Evolutionary conservation across 1,140 invertebrate species (phyloP), one percentile per base, ranked within the genome.

Genomic region (Heliothis subflexa): DNA sequence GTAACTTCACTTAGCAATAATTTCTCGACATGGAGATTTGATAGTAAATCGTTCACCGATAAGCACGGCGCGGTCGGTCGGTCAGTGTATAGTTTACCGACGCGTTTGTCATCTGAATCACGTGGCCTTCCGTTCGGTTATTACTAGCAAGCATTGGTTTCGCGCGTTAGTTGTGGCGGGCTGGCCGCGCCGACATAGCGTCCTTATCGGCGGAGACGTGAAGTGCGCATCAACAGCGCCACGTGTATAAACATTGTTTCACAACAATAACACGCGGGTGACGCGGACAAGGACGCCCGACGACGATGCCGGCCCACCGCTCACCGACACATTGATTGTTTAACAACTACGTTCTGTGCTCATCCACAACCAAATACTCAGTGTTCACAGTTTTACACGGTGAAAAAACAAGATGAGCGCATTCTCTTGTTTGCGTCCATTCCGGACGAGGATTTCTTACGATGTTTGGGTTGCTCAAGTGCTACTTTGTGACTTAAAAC

Each of bases 201-300:
- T 90, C 86, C 86, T 89, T 88, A 88, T 88, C 88, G 86, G 62
- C 85, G 86, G 78, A 79, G 86, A 88, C 83, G 81, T 78, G 83
- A 85, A 87, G 85, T 85, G 70, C 88, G 87, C 86, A 88, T 86
- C 87, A 89, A 89, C 87, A 87, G 80, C 87, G 86, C 90, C 93
- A 93, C 91, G 93, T 94, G 93, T 91, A 89, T 89, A 92, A 91
- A 93, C 91, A 92, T 87, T 92, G 90, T 92, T 89, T 88, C 89
- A 91, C 89, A 91, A 93, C 89, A 91, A 92, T 86, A 89, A 91
- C 89, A 91, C 84, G 85, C 85, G 86, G 82, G 82, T 86, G 88
- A 90, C 88, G 88, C 85, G 86, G 70, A 76, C 91, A 89, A 91
- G 88, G 89, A 91, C 89, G 89, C 83, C 73, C 83, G 81, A 77